These are phyloP conservation scores for Eriosoma lanigerum DNA, from an alignment of 1,140 invertebrate genomes.

Conservation along the genomic window DNA sequence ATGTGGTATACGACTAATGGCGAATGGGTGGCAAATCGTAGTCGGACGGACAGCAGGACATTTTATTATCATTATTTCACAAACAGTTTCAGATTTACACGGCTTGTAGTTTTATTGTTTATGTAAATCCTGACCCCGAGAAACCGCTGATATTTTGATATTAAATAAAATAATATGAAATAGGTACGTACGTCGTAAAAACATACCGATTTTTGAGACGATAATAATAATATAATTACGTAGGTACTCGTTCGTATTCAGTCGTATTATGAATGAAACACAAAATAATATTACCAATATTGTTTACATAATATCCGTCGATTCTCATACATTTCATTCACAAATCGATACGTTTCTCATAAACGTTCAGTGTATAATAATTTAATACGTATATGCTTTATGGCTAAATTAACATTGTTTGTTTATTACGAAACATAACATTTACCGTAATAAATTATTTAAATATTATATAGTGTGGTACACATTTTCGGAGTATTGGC, in stretches of 20 bases:
- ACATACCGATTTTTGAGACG: not conserved
- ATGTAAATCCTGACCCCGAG: conserved; percentile 3
- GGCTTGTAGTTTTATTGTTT: conserved; percentile 8
- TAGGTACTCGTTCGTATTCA: too few species aligned
- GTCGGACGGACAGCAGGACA: not conserved
- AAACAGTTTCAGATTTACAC: not conserved
- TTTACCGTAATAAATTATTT: too few species aligned
- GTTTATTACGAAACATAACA: too few species aligned
- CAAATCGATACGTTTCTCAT: too few species aligned
- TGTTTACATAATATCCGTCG: not conserved
- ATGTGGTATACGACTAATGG: not conserved
- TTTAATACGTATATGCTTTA: too few species aligned
- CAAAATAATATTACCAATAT: not conserved
- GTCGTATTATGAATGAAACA: not conserved
- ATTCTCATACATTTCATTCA: too few species aligned
- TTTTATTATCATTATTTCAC: conserved; percentile 6
- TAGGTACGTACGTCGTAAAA: not conserved
- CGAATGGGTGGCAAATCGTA: not conserved
- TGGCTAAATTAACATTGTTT: too few species aligned
- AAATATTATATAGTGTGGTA: too few species aligned
- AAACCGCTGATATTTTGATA: conserved; percentile 7
- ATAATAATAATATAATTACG: too few species aligned
- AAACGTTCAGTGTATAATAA: too few species aligned
- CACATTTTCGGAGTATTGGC: too few species aligned
- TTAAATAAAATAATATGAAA: not conserved